Conservation (phyloP, 2,888 invertebrate genomes). For the Pammene fasciana region DNA sequence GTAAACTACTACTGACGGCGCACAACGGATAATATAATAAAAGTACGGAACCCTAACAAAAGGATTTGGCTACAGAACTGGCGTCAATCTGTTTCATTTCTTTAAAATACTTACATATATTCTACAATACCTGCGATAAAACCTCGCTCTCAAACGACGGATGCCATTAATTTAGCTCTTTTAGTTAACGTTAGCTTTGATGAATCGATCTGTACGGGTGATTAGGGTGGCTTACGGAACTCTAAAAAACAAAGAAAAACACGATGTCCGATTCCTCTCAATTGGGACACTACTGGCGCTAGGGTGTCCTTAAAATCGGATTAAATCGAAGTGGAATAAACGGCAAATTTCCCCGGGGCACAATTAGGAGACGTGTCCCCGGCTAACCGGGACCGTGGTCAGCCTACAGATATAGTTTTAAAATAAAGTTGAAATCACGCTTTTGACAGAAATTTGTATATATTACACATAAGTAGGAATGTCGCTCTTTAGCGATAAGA, state of each 20-base stretch:
- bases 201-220: neutral
- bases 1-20: too few species aligned
- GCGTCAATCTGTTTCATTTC: too few species aligned
- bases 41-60: too few species aligned
- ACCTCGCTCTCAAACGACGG: too few species aligned
- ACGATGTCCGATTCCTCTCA: slow-evolving; percentile 14
- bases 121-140: too few species aligned
- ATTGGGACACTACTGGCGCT: slow-evolving; percentile 27
- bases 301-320: slow-evolving; percentile 40
- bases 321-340: slow-evolving; percentile 39
- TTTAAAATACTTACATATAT: too few species aligned
- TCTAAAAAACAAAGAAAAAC: slow-evolving; percentile 22
- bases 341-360: slow-evolving; percentile 35
- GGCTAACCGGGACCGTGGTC: slow-evolving; percentile 17
- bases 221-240: neutral
- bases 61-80: too few species aligned
- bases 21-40: too few species aligned
- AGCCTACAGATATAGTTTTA: slow-evolving; percentile 31
- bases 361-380: slow-evolving; percentile 34
- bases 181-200: neutral
- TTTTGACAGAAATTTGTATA: neutral
- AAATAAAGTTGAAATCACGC: neutral
- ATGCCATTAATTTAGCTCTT: too few species aligned
- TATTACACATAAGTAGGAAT: neutral
- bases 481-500: too few species aligned